Conservation (phyloP, 2,888 invertebrate species). For the Acanthopleura granulata region DNA sequence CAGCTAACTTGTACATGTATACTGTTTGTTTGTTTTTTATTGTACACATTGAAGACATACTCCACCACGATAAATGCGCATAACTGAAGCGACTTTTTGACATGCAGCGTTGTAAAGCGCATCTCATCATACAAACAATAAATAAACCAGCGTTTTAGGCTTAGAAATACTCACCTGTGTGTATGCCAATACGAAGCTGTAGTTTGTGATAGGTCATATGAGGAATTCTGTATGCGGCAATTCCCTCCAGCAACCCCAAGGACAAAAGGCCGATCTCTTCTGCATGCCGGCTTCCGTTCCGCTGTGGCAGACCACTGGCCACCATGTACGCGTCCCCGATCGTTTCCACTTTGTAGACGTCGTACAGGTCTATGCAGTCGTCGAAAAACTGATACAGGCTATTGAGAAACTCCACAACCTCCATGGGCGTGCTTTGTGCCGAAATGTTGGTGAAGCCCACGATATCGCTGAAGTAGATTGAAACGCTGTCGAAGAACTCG, state of each 20-base stretch:
- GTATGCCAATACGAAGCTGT: constrained; percentile 10
- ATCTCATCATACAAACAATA: too few relatives aligned
- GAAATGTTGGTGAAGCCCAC: constrained; percentile 22
- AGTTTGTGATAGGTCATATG: background rate
- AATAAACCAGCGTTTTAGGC: too few relatives aligned
- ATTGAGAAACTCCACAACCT: constrained; percentile 26
- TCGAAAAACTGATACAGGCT: constrained; percentile 23
- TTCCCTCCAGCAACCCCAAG: constrained; percentile 10
- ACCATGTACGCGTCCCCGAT: constrained; percentile 22
- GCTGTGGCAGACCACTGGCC: constrained; percentile 22
- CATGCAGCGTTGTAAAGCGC: too few relatives aligned
- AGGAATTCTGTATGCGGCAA: background rate
- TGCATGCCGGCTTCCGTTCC: constrained; percentile 20
- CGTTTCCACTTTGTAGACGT: constrained; percentile 20
- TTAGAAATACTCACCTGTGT: background rate
- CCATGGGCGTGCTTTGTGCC: constrained; percentile 23
- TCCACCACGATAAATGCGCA: too few relatives aligned
- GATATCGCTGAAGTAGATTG: constrained; percentile 25
- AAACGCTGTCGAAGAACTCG: constrained; percentile 20
- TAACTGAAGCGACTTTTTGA: too few relatives aligned
- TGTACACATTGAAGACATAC: too few relatives aligned
- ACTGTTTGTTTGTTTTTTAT: too few relatives aligned
- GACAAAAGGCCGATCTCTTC: constrained; percentile 19
- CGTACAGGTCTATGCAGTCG: constrained; percentile 9
- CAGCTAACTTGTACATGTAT: too few relatives aligned